Conservation (phyloP, 2,113 vertebrate species). For the Ophiodon elongatus region DNA sequence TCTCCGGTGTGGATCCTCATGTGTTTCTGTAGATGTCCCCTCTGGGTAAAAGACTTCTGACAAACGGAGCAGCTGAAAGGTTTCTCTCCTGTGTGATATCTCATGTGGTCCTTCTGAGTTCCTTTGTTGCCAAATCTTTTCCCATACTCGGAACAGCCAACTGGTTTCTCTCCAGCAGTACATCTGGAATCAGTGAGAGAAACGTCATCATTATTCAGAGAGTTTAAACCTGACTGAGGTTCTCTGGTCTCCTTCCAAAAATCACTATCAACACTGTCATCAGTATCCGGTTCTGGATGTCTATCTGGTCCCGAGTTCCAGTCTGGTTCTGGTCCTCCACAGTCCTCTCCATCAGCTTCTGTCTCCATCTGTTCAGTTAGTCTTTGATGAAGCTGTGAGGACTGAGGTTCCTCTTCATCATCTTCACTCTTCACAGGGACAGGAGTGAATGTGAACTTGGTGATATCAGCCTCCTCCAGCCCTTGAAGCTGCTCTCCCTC, state of each 20-base stretch:
- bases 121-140: not conserved
- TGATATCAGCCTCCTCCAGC: not conserved
- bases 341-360: constrained; percentile 20
- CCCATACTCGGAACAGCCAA: not conserved
- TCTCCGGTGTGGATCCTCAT: too few relatives aligned
- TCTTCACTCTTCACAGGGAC: constrained; percentile 27
- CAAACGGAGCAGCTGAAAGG: not conserved
- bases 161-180: not conserved
- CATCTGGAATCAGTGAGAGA: not conserved
- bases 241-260: constrained; percentile 14
- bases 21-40: too few relatives aligned
- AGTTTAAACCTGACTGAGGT: not conserved
- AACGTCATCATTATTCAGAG: not conserved
- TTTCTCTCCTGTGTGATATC: not conserved
- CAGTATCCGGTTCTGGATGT: not conserved
- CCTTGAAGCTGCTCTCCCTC: constrained; percentile 8
- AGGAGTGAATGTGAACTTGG: not conserved
- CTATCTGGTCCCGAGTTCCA: not conserved
- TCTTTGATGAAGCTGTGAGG: constrained; percentile 22
- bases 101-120: not conserved
- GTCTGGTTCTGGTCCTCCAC: constrained; percentile 1
- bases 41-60: too few relatives aligned
- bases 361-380: not conserved
- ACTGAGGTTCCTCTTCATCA: constrained; percentile 30
- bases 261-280: constrained; percentile 2